Percentiles rank a stretch among this genome's conserved stretches.
Conservation (phyloP, 1,140 invertebrate species). For the Lordiphosa stackelbergi region DNA sequence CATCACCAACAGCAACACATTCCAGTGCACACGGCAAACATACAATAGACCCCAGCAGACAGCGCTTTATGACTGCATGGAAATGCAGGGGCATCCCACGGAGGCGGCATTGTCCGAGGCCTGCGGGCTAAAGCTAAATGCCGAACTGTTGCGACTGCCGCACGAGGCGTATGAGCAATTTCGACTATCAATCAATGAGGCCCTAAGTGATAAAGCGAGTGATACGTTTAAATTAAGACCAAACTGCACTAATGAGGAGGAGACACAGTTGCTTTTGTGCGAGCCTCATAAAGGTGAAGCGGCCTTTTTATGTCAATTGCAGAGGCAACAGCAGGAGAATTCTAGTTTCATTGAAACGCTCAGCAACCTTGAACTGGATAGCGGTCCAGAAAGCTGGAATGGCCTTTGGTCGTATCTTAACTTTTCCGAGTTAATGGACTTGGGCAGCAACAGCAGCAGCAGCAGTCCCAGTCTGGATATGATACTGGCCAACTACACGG, state of each 20-base stretch:
- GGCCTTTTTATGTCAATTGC: conserved; percentile 47
- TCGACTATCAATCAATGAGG: conserved; percentile 57
- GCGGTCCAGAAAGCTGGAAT: conserved; percentile 10
- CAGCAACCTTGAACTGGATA: conserved; percentile 37
- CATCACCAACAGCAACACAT: conserved; percentile 43
- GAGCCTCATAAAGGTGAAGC: conserved; percentile 3
- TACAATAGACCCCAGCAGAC: conserved; percentile 38
- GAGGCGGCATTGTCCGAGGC: conserved; percentile 12
- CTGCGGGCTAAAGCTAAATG: conserved; percentile 46
- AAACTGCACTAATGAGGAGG: conserved; percentile 22
- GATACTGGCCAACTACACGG: conserved; percentile 56
- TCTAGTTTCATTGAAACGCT: conserved; percentile 15
- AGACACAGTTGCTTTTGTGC: conserved; percentile 29
- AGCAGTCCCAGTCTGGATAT: conserved; percentile 42
- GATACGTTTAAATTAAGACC: conserved; percentile 58
- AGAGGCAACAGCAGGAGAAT: conserved; percentile 13
- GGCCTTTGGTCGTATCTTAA: conserved; percentile 58
- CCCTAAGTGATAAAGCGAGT: conserved; percentile 65
- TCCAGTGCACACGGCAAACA: conserved; percentile 59
- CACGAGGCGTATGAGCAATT: conserved; percentile 65
- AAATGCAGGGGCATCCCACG: conserved; percentile 18
- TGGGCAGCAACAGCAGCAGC: conserved; percentile 17
- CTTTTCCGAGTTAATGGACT: conserved; percentile 37
- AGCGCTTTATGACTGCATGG: conserved; percentile 46
- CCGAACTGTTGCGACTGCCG: conserved; percentile 45